Evolutionary conservation across 2,797 vertebrate genomes (phyloP), one percentile per base, ranked within the genome.

Genomic region (Enteromius trimaculatus): DNA sequence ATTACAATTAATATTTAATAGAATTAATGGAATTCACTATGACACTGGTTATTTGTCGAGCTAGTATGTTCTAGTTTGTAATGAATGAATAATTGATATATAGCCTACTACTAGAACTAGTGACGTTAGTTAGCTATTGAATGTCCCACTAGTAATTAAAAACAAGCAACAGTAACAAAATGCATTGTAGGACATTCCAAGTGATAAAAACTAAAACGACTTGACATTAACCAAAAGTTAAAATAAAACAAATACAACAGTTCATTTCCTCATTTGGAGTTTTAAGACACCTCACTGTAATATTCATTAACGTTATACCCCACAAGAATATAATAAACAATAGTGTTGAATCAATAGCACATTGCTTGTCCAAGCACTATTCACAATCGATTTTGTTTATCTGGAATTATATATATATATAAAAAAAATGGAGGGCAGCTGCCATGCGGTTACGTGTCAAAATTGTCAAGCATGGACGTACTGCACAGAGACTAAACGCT

Each of bases 381-480:
- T 42, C 5, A 31, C 17, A 62, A 37, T n/a, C 1, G 13, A 42
- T 81, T 62, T 34, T 55, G 14, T 62, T 62, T 37, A 62, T 71
- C 19, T 21, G 8, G 9, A 23, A 62, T 62, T 44, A 44, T 44
- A 44, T 44, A 42, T 11, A 39, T 37, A 37, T 37, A 11, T 11
- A 44, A 14, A 62, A 62, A 81, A 75, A 10, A 75, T 53, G 58
- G 47, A 81, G 26, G 60, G 17, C 81, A 68, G 37, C 37, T 77
- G 21, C 60, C 81, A 69, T 77, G 81, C 62, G 64, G 34, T 82
- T 69, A 68, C 72, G 81, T 77, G 62, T 82, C 81, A 82, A 58
- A 82, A 82, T 82, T 77, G 72, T 42, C 72, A 77, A 68, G 44
- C 71, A 42, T 11, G n/a, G 64, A 47, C 37, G 70, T 23, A 23